Evolutionary conservation across 1,140 invertebrate species (phyloP).

Genomic region (Mesaphorura yosii): DNA sequence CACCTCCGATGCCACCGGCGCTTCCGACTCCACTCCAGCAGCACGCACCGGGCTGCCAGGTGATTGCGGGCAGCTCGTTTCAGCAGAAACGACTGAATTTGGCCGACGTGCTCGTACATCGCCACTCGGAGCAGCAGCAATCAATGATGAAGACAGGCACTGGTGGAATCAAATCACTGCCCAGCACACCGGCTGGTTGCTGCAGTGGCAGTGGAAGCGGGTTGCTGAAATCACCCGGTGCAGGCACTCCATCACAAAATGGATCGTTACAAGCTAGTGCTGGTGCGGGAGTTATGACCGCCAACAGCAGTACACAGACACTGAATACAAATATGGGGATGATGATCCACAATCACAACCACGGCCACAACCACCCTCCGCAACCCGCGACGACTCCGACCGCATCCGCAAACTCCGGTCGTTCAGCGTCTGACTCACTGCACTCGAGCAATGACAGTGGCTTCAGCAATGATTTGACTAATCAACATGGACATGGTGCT

Average conservation of each 20-base stretch:
- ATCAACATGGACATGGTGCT: no score
- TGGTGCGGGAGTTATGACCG: no score
- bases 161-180: no score
- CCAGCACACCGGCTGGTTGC: no score
- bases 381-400: not conserved
- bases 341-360: slow-evolving; percentile 7
- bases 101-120: slow-evolving; percentile 17
- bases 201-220: no score
- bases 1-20: slow-evolving; percentile 39
- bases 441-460: slow-evolving; percentile 84
- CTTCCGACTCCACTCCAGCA: slow-evolving; percentile 36
- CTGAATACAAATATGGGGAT: no score
- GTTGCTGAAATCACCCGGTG: not conserved
- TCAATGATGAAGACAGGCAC: no score
- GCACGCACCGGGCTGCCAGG: not conserved
- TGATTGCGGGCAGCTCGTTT: not conserved
- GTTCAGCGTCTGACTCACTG: slow-evolving; percentile 37
- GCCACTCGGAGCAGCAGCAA: slow-evolving; percentile 21
- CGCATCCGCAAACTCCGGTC: not conserved
- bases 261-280: no score
- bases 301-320: no score
- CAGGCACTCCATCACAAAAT: no score
- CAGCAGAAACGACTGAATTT: slow-evolving; percentile 19
- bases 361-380: slow-evolving; percentile 10
- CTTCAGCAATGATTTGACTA: slow-evolving; percentile 61